Evolutionary conservation across 2,888 invertebrate species (phyloP).

Genomic region (Punctoribates punctum): DNA sequence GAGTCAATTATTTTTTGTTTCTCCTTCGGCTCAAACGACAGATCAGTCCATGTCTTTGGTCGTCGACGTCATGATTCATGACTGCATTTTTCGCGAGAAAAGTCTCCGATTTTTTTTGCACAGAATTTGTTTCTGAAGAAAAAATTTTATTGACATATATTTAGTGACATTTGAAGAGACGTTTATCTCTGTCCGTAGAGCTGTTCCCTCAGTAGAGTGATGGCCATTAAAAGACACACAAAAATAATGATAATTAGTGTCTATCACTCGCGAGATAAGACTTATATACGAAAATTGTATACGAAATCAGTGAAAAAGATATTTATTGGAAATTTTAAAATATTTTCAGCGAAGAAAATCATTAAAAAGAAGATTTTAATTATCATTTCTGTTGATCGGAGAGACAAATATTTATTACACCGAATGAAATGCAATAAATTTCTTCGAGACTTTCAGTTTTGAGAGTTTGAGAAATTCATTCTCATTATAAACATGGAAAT

Average conservation of each 20-base stretch:
- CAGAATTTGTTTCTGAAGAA: not conserved
- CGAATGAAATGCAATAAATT: too few relatives aligned
- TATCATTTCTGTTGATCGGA: not conserved
- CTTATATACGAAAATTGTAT: not conserved
- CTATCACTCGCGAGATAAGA: not conserved
- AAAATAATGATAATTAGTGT: conserved; percentile 6
- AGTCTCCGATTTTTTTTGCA: not conserved
- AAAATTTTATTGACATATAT: conserved; percentile 20
- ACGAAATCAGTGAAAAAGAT: not conserved
- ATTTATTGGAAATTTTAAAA: not conserved
- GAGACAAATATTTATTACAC: too few relatives aligned
- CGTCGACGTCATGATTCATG: not conserved
- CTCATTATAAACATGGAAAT: too few relatives aligned
- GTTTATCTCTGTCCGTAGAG: too few relatives aligned
- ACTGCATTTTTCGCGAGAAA: not conserved
- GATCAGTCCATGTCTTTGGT: not conserved
- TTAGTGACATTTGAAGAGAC: not conserved
- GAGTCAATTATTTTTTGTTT: conserved; percentile 10
- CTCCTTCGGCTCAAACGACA: not conserved
- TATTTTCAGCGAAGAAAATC: not conserved
- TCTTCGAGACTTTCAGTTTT: too few relatives aligned
- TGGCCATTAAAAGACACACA: not conserved
- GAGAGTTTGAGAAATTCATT: too few relatives aligned
- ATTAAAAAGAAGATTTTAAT: not conserved
- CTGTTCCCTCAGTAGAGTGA: not conserved